Base-by-base conservation (phyloP, 2,888 invertebrate genomes). In the Pherbina coryleti region DNA sequence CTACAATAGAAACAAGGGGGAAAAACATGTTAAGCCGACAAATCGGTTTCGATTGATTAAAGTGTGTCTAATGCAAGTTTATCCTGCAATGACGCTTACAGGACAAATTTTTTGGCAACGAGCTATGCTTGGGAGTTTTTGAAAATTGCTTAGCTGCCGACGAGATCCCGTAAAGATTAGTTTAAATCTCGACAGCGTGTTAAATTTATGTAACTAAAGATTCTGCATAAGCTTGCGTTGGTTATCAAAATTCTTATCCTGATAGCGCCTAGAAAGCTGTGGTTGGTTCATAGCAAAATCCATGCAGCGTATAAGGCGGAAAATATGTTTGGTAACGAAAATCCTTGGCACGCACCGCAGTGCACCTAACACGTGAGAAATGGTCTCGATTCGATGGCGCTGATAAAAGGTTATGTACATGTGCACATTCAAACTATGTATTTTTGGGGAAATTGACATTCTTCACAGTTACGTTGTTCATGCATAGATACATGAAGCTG, bases 1-100 rank as follows among this genome's bases (percentile, higher is more conserved):
- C 9, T 37, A 22, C 17, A n/a, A 28, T 3, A 34, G 31, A 74
- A 51, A 17, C 5, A 34, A 53, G 53, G 55, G 55, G 60, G 19
- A 19, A 51, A 77, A 85, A 86, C 85, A 87, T 85, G 87, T 84
- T 87, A 87, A 88, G 87, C 88, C 88, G 88, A 87, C 87, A 87
- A 87, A 88, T 87, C 88, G 88, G 87, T 85, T 85, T 86, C 86
- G 87, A 88, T 87, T 87, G 87, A 87, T 87, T 88, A 88, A 86
- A 88, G 87, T 85, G 85, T 83, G 85, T 82, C 79, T 80, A 82
- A 79, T 82, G 77, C 71, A 37, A 34, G 67, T 75, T 75, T 19
- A 75, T 66, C 75, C 75, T 55, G 49, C 19, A n/a, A 66, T 81
- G 82, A 81, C 86, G 86, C 85, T 83, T 81, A 75, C 83, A 84